Percentiles rank a stretch among this genome's conserved stretches.
Evolutionary conservation across 2,113 vertebrate genomes (phyloP).

Genomic region (Chlorocebus sabaeus): DNA sequence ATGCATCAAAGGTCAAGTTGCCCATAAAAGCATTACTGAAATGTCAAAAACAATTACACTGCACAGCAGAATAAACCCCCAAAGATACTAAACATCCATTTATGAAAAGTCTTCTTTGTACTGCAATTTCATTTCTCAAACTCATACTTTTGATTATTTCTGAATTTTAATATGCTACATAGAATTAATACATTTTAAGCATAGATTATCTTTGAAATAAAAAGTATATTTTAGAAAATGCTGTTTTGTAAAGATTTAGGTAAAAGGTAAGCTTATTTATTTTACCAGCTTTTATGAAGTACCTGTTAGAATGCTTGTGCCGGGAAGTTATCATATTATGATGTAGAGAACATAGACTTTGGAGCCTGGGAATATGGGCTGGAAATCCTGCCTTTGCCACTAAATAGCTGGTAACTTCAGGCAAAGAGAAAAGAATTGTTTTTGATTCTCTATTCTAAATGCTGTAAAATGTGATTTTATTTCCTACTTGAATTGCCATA

Average conservation of each 20-base stretch:
- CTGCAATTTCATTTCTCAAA: slow-evolving; percentile 26
- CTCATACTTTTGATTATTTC: background rate
- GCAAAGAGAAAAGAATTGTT: background rate
- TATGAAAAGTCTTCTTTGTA: slow-evolving; percentile 58
- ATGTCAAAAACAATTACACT: slow-evolving; percentile 76
- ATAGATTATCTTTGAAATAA: background rate
- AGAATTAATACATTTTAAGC: background rate
- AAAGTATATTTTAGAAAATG: background rate
- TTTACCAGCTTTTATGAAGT: background rate
- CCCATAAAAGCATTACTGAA: slow-evolving; percentile 78
- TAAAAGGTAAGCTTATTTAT: background rate
- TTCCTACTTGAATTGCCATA: background rate
- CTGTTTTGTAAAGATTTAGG: background rate
- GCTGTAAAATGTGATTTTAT: background rate
- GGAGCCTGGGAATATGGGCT: background rate
- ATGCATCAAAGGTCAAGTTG: slow-evolving; percentile 72
- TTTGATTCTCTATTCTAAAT: background rate
- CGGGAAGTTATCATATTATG: background rate
- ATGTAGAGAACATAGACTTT: background rate
- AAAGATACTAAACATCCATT: slow-evolving; percentile 66
- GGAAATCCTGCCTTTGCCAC: background rate
- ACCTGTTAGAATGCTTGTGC: background rate
- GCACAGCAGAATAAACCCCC: slow-evolving; percentile 58
- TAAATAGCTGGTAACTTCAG: background rate
- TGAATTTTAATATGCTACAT: background rate